Percentiles rank a stretch among this genome's conserved stretches.
These are phyloP conservation scores for Enchytraeus crypticus DNA, from an alignment of 2,888 invertebrate species.

Conservation along the genomic window DNA sequence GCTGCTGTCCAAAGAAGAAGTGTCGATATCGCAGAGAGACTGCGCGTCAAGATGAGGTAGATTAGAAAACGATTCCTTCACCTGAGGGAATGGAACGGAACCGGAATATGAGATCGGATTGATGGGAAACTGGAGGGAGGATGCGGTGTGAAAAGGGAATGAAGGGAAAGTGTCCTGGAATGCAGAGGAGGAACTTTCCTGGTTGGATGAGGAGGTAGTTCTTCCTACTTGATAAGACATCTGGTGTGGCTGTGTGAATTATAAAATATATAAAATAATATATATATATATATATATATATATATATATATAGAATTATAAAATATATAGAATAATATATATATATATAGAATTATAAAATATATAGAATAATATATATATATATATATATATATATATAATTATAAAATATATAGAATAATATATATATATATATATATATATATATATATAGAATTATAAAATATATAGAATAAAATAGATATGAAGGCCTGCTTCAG, in stretches of 20 bases:
- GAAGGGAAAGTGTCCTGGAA: neutral
- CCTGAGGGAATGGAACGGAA: neutral
- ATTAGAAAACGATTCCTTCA: neutral
- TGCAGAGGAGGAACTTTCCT: too few species aligned
- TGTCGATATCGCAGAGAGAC: neutral
- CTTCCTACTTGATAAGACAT: too few species aligned
- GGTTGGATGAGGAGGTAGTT: too few species aligned
- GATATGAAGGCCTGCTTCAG: too few species aligned
- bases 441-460: neutral
- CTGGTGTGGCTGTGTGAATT: neutral
- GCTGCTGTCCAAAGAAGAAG: too few species aligned
- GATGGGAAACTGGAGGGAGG: neutral
- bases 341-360: neutral
- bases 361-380: neutral
- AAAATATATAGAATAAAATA: too few species aligned
- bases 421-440: neutral
- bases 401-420: neutral
- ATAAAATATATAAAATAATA: neutral
- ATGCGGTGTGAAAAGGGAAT: neutral
- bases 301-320: neutral
- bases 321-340: neutral
- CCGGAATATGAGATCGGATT: neutral
- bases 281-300: neutral
- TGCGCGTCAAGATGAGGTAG: too few species aligned
- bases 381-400: neutral